These are phyloP conservation scores for Ispidina picta DNA, from an alignment of 2,797 vertebrate genomes.

Conservation along the genomic window DNA sequence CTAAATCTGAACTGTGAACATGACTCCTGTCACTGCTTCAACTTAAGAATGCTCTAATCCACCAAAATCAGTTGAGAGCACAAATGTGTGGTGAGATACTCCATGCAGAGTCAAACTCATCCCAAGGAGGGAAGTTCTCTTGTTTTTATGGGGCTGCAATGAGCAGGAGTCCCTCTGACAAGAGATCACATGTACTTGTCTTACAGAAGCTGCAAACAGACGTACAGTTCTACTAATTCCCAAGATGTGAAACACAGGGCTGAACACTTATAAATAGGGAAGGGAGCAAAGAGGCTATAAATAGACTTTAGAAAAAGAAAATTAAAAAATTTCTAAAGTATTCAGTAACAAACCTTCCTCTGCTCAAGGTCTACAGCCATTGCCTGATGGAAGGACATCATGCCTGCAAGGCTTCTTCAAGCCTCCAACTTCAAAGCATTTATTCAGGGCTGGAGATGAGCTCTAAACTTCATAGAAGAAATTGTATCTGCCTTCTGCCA, in stretches of 20 bases:
- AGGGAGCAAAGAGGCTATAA: background rate
- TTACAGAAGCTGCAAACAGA: background rate
- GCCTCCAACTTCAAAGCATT: background rate
- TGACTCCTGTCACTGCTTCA: background rate
- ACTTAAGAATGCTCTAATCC: background rate
- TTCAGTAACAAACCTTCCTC: background rate
- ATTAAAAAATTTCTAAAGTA: background rate
- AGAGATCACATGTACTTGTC: background rate
- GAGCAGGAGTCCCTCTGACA: background rate
- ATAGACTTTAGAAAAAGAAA: too few relatives aligned
- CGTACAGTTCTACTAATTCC: background rate
- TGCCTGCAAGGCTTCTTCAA: background rate
- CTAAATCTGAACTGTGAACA: slow-evolving; percentile 86
- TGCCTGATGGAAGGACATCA: background rate
- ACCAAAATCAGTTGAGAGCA: background rate
- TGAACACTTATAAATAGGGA: background rate
- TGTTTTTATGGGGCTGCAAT: background rate
- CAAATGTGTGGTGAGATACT: background rate
- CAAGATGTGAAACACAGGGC: background rate
- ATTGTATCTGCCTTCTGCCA: background rate
- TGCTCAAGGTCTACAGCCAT: background rate
- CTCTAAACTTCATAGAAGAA: background rate
- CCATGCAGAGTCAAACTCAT: background rate
- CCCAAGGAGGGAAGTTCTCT: background rate
- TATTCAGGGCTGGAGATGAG: background rate